Evolutionary conservation across 2,888 invertebrate genomes (phyloP).

Genomic region (Myopa testacea): DNA sequence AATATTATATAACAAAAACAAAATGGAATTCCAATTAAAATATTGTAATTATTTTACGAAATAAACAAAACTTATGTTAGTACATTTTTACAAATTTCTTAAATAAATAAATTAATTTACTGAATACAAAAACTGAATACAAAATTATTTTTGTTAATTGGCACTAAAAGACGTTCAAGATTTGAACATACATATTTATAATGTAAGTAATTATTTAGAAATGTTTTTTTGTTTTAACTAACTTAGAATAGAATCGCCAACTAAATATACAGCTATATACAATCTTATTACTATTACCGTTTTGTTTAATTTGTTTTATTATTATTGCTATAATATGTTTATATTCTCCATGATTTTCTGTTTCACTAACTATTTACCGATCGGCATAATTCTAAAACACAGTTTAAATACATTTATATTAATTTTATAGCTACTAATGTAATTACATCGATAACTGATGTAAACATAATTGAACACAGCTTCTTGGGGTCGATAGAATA

Average conservation of each 20-base stretch:
- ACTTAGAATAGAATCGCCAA: no score
- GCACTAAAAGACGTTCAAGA: constrained; percentile 30
- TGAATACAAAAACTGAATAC: background rate
- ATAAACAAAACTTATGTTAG: constrained; percentile 18
- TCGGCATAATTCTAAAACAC: background rate
- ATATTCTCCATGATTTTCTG: no score
- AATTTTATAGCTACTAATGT: no score
- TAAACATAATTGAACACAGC: constrained; percentile 66
- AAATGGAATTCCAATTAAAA: constrained; percentile 40
- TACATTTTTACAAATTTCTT: constrained; percentile 32
- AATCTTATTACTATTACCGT: no score
- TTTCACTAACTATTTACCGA: no score
- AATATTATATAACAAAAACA: constrained; percentile 53
- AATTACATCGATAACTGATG: constrained; percentile 17
- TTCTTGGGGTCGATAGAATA: constrained; percentile 65
- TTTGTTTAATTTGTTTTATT: no score
- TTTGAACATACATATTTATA: background rate
- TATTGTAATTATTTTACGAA: constrained; percentile 42
- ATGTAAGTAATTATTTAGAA: background rate
- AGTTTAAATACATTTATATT: background rate
- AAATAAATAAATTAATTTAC: background rate
- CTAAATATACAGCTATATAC: no score
- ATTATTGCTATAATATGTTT: no score
- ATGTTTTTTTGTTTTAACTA: background rate
- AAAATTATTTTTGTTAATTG: constrained; percentile 19